phyloP scores from a whole-genome alignment of 2,888 invertebrate species.

The Tenthredo mesomela region DNA sequence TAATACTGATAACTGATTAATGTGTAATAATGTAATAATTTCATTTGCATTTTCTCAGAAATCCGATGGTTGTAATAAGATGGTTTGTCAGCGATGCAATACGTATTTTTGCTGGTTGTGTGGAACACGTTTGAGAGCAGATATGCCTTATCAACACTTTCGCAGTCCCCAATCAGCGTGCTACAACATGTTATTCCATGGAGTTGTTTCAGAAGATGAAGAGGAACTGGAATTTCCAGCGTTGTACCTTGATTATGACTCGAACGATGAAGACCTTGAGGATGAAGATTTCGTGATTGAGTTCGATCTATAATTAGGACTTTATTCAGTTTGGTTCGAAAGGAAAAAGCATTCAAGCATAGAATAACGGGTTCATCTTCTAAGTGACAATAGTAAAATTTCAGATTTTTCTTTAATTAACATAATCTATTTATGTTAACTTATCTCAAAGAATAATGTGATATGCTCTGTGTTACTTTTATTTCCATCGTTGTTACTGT shows the following conservation, averaged over 20 bases:
- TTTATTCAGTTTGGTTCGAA: not conserved
- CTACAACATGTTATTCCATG: constrained; percentile 79
- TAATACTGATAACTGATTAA: not conserved
- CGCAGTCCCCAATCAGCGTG: constrained; percentile 77
- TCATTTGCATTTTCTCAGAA: constrained; percentile 77
- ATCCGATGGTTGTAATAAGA: constrained; percentile 85
- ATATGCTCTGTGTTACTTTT: not conserved
- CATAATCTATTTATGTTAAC: constrained; percentile 9
- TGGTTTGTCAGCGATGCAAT: constrained; percentile 83
- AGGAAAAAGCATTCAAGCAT: not conserved
- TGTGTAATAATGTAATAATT: not conserved
- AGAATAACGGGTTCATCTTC: not conserved
- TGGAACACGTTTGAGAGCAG: constrained; percentile 74
- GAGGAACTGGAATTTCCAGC: constrained; percentile 59
- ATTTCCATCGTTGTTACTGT: not conserved
- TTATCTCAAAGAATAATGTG: not conserved
- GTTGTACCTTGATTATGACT: constrained; percentile 60
- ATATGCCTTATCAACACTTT: constrained; percentile 82
- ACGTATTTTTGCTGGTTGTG: constrained; percentile 85
- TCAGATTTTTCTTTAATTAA: not conserved
- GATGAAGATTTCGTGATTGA: constrained; percentile 62
- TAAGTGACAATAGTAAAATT: not conserved
- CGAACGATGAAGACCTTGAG: constrained; percentile 59
- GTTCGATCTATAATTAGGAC: constrained; percentile 8
- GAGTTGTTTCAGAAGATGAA: constrained; percentile 66